Base-by-base conservation (phyloP, 2,888 invertebrate genomes). In the Tanaodytes sp. region DNA sequence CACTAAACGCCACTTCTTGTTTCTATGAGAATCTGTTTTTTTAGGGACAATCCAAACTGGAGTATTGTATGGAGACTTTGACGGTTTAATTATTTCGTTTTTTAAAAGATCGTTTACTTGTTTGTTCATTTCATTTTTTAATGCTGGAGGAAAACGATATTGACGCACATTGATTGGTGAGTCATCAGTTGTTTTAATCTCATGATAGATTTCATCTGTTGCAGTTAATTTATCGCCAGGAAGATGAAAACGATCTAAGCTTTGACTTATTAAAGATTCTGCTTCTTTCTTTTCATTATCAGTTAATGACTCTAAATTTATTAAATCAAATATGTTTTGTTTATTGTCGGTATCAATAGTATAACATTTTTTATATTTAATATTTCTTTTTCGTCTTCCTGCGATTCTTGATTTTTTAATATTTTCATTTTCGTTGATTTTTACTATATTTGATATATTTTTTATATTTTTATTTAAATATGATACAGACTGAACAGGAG, bases 41-140 rank as follows among this genome's bases (percentile, higher is more conserved):
- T n/a, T n/a, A n/a, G n/a, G n/a, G n/a, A n/a, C n/a, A n/a, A n/a
- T n/a, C n/a, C n/a, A n/a, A n/a, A n/a, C n/a, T n/a, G n/a, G n/a
- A n/a, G n/a, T n/a, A n/a, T n/a, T n/a, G n/a, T n/a, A n/a, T n/a
- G n/a, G n/a, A n/a, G n/a, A n/a, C n/a, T n/a, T n/a, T n/a, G n/a
- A n/a, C n/a, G n/a, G n/a, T n/a, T n/a, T n/a, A n/a, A n/a, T n/a
- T n/a, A 40, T 40, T 15, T 18, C 16, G 40, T 18, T 40, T 6
- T 40, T n/a, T 40, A 40, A 40, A 2, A 33, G n/a, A n/a, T n/a
- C n/a, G n/a, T n/a, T n/a, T n/a, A n/a, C n/a, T n/a, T n/a, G n/a
- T n/a, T n/a, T n/a, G 12, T 15, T 40, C 40, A 40, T 15, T 40
- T 40, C 40, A 15, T 40, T n/a, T n/a, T 40, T 40, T 6, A 40